These are phyloP conservation scores for Bubalus kerabau DNA, from an alignment of 2,113 vertebrate genomes.

Conservation along the genomic window DNA sequence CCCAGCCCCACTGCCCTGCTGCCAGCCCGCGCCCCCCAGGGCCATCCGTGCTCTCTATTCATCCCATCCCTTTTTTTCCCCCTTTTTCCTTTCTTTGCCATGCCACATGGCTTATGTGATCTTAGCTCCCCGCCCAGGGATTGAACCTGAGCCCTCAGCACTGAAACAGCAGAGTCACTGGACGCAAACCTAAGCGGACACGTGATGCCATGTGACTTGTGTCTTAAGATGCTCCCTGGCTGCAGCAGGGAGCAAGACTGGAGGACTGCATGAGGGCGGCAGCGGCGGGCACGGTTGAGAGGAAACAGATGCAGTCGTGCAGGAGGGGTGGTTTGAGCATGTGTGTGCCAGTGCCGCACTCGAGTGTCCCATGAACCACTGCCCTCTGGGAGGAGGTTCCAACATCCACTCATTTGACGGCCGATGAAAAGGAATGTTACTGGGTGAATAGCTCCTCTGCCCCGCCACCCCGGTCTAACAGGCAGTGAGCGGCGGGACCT, in stretches of 20 bases:
- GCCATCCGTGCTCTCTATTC: accelerated
- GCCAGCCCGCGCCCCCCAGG: accelerated
- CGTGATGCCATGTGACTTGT: not conserved
- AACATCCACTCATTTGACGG: accelerated
- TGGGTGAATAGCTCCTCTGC: accelerated
- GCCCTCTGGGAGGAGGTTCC: not conserved
- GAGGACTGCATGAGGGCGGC: not conserved
- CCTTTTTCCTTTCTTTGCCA: not conserved
- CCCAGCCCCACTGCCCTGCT: accelerated
- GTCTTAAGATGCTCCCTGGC: not conserved
- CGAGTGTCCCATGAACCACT: accelerated
- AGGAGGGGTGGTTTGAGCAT: not conserved
- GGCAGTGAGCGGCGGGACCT: accelerated
- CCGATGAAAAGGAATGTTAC: accelerated
- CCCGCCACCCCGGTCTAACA: accelerated
- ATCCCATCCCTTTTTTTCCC: accelerated
- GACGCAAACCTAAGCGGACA: not conserved
- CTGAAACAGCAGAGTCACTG: accelerated
- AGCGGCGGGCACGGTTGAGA: accelerated
- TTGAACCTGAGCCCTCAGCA: not conserved
- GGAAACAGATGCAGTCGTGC: accelerated
- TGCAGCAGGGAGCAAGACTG: not conserved
- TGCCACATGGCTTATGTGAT: not conserved
- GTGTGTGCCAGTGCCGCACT: accelerated
- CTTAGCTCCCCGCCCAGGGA: not conserved